A percentile compares a stretch with the other conserved stretches of the same genome.
Conservation (phyloP, 2,113 vertebrate species). For the Lepisosteus oculatus region DNA sequence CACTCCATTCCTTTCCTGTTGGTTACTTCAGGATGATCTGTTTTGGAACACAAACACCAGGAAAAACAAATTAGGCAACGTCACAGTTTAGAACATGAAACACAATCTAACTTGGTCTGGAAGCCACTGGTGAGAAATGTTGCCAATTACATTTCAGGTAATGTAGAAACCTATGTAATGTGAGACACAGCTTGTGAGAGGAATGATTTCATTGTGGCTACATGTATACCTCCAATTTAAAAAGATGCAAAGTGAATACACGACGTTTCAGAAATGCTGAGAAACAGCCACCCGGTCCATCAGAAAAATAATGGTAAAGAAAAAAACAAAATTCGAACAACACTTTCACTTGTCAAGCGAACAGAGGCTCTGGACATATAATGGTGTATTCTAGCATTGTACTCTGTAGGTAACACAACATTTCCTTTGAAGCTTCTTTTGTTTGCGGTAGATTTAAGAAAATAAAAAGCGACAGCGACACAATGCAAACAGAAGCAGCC, state of each 20-base stretch:
- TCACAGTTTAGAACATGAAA: not conserved
- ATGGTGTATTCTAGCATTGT: not conserved
- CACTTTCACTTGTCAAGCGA: not conserved
- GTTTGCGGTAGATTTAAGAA: not conserved
- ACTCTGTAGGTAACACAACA: not conserved
- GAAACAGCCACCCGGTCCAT: not conserved
- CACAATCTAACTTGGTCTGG: not conserved
- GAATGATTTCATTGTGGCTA: not conserved
- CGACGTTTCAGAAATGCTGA: not conserved
- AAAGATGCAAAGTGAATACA: not conserved
- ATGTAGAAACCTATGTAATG: not conserved
- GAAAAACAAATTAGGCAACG: conserved; percentile 15
- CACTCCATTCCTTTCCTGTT: conserved; percentile 76
- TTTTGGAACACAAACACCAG: conserved; percentile 43
- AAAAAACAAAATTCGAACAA: not conserved
- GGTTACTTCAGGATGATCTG: conserved; percentile 98
- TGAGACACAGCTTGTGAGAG: not conserved
- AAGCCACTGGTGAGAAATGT: too few relatives aligned
- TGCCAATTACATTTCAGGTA: not conserved
- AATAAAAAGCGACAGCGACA: not conserved
- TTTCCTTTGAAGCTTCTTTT: not conserved
- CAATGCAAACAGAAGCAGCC: not conserved
- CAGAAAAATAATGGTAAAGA: not conserved
- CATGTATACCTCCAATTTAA: not conserved
- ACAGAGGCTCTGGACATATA: too few relatives aligned